Evolutionary conservation across 2,888 invertebrate genomes (phyloP).

Genomic region (Leucophenga maculata): DNA sequence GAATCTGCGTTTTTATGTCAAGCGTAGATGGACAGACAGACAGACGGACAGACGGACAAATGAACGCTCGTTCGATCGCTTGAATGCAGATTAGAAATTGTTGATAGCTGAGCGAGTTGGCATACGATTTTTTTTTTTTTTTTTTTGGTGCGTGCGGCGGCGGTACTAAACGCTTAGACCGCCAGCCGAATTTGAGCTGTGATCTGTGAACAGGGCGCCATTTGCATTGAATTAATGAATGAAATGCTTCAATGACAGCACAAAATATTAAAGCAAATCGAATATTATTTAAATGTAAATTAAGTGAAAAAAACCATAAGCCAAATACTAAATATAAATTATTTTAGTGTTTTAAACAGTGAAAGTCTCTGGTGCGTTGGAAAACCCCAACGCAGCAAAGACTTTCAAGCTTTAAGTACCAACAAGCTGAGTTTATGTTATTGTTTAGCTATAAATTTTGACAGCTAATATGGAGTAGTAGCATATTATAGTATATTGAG

Average conservation of each 20-base stretch:
- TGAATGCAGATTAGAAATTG: conserved; percentile 56
- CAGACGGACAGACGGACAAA: conserved; percentile 32
- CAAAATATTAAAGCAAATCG: conserved; percentile 27
- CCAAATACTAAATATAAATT: conserved; percentile 59
- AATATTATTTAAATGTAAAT: conserved; percentile 64
- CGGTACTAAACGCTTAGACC: too few species aligned
- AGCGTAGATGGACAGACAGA: conserved; percentile 7
- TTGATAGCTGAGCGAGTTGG: conserved; percentile 28
- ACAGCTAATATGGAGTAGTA: background rate
- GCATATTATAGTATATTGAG: background rate
- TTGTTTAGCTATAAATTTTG: conserved; percentile 5
- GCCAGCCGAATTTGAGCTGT: too few species aligned
- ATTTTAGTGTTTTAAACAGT: conserved; percentile 59
- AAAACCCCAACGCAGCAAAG: background rate
- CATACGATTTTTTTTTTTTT: too few species aligned
- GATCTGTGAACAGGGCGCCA: too few species aligned
- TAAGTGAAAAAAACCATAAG: conserved; percentile 39
- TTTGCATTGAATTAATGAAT: too few species aligned
- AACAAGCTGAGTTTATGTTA: conserved; percentile 8
- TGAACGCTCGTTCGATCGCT: background rate
- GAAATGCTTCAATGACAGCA: background rate
- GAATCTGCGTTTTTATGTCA: conserved; percentile 57
- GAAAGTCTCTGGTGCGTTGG: conserved; percentile 49
- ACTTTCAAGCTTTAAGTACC: conserved; percentile 18
- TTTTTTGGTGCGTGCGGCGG: too few species aligned